Evolutionary conservation across 2,888 invertebrate genomes (phyloP).

Genomic region (Megastigmus dorsalis): DNA sequence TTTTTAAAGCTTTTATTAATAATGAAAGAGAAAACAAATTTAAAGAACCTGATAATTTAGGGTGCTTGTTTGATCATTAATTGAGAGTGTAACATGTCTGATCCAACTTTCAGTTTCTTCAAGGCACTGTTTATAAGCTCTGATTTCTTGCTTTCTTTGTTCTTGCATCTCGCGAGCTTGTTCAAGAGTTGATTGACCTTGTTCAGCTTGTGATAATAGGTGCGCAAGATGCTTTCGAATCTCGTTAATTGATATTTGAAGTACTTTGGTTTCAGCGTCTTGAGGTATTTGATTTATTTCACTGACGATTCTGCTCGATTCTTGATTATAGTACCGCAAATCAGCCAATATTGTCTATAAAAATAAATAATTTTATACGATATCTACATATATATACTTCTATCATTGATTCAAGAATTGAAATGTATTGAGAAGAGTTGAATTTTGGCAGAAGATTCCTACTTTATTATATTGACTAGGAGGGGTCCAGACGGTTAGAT

Average conservation of each 20-base stretch:
- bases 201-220: slow-evolving; percentile 82
- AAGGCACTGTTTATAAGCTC: slow-evolving; percentile 66
- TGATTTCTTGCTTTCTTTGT: slow-evolving; percentile 77
- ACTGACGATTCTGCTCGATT: slow-evolving; percentile 80
- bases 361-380: slow-evolving; percentile 20
- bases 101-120: slow-evolving; percentile 70
- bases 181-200: slow-evolving; percentile 78
- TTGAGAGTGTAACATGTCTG: slow-evolving; percentile 61
- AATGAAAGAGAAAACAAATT: background rate
- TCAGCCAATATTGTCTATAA: slow-evolving; percentile 83
- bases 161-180: slow-evolving; percentile 76
- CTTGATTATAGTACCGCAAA: slow-evolving; percentile 82
- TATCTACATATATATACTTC: too few species aligned
- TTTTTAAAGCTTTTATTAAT: too few species aligned
- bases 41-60: slow-evolving; percentile 55
- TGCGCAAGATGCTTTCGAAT: slow-evolving; percentile 81
- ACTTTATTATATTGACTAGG: too few species aligned
- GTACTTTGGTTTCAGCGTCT: slow-evolving; percentile 79
- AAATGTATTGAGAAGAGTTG: too few species aligned
- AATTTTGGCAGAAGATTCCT: too few species aligned
- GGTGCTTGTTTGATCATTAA: slow-evolving; percentile 59
- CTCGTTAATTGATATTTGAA: slow-evolving; percentile 77
- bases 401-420: too few species aligned
- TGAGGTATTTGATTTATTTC: slow-evolving; percentile 79
- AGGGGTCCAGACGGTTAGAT: too few species aligned